phyloP scores from a whole-genome alignment of 1,140 invertebrate genomes.

The Zaprionus davidi region DNA sequence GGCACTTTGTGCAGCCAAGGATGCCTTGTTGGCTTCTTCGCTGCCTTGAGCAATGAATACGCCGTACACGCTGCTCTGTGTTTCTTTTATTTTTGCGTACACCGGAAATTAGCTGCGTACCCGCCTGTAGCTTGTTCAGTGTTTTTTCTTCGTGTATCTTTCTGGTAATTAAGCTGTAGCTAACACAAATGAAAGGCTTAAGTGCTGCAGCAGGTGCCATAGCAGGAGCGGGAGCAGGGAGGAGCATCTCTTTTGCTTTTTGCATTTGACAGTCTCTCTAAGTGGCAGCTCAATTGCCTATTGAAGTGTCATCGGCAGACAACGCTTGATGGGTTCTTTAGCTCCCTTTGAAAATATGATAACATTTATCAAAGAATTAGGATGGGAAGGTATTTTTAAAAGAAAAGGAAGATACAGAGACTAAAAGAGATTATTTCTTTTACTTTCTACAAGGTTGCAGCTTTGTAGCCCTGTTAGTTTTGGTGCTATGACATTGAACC shows the following conservation, averaged over 20 bases:
- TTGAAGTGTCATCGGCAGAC: constrained; percentile 65
- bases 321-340: constrained; percentile 18
- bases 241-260: constrained; percentile 19
- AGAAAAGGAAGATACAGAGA: too few relatives aligned
- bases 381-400: neutral
- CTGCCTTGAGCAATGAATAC: constrained; percentile 34
- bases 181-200: constrained; percentile 47
- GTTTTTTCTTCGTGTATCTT: constrained; percentile 6
- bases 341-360: constrained; percentile 2
- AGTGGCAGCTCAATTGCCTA: constrained; percentile 53
- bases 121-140: constrained; percentile 15
- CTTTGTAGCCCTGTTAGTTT: neutral
- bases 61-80: constrained; percentile 2
- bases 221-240: neutral
- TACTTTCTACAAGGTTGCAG: neutral
- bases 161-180: constrained; percentile 61
- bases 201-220: constrained; percentile 7
- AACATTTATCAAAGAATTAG: constrained; percentile 1
- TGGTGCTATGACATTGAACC: neutral
- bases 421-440: neutral
- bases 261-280: constrained; percentile 67
- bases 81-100: constrained; percentile 25
- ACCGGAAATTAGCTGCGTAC: constrained; percentile 58
- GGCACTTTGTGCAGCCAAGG: constrained; percentile 76
- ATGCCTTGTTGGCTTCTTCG: constrained; percentile 32